Percentiles rank a stretch among this genome's conserved stretches.
phyloP scores from a whole-genome alignment of 2,797 vertebrate genomes.

The Acanthornis magna region DNA sequence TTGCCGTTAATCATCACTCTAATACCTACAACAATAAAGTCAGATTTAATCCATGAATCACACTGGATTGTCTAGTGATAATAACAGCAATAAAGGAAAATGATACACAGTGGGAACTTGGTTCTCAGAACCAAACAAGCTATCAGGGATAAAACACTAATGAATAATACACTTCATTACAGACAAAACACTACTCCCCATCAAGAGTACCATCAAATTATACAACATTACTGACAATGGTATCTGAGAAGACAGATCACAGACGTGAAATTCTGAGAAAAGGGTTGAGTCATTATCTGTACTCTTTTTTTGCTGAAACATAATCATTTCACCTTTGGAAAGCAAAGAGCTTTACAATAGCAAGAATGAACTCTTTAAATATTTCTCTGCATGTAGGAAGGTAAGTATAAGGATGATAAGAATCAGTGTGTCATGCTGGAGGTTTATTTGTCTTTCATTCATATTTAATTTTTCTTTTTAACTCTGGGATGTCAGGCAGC shows the following conservation, averaged over 20 bases:
- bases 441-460: background rate
- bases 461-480: slow-evolving; percentile 11
- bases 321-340: background rate
- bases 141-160: slow-evolving; percentile 34
- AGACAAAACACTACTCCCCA: background rate
- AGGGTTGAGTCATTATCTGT: background rate
- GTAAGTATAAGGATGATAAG: background rate
- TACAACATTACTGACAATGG: background rate
- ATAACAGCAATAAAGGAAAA: slow-evolving; percentile 58
- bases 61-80: slow-evolving; percentile 26
- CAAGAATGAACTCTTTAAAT: background rate
- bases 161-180: slow-evolving; percentile 55
- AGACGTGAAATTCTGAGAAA: background rate
- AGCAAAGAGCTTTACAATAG: background rate
- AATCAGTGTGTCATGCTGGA: background rate
- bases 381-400: background rate
- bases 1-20: slow-evolving; percentile 18
- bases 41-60: slow-evolving; percentile 53
- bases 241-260: background rate
- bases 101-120: background rate
- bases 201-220: slow-evolving; percentile 25
- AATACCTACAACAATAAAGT: slow-evolving; percentile 47
- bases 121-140: slow-evolving; percentile 10
- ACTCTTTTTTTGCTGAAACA: background rate
- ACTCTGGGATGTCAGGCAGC: background rate